Conservation (phyloP, 2,797 vertebrate genomes). For the Platalea minor region DNA sequence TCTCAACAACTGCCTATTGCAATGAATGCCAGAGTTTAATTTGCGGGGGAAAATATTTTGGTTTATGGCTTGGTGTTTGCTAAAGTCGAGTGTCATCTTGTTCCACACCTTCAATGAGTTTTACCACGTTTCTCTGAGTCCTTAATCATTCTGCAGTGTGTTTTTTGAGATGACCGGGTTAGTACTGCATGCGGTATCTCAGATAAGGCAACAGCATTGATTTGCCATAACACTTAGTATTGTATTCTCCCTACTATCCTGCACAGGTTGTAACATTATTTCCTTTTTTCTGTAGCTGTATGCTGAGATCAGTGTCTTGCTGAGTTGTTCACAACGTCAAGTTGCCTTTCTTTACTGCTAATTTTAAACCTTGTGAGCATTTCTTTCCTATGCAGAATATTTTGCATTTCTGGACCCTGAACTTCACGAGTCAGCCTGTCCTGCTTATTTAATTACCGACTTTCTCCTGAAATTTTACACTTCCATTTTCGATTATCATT, state of each 20-base stretch:
- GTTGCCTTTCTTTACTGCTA: background rate
- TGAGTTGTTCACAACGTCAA: background rate
- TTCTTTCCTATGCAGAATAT: background rate
- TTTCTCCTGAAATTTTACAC: background rate
- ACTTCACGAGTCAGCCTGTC: background rate
- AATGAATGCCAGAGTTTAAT: background rate
- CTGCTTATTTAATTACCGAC: background rate
- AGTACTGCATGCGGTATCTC: background rate
- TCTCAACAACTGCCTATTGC: background rate
- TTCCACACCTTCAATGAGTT: background rate
- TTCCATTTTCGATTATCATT: background rate
- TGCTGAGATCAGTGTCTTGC: background rate
- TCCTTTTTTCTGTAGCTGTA: background rate
- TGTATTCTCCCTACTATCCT: background rate
- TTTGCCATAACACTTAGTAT: background rate
- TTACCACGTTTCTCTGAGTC: background rate
- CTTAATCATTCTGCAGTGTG: background rate
- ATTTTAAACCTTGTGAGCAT: background rate
- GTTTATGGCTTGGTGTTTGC: background rate
- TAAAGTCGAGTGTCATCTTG: background rate
- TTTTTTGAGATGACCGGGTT: background rate
- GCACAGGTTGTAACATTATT: background rate
- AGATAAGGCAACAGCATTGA: background rate
- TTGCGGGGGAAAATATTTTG: background rate
- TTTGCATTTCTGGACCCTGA: background rate